Evolutionary conservation across 1,140 invertebrate genomes (phyloP).

Genomic region (Chlorops oryzae): DNA sequence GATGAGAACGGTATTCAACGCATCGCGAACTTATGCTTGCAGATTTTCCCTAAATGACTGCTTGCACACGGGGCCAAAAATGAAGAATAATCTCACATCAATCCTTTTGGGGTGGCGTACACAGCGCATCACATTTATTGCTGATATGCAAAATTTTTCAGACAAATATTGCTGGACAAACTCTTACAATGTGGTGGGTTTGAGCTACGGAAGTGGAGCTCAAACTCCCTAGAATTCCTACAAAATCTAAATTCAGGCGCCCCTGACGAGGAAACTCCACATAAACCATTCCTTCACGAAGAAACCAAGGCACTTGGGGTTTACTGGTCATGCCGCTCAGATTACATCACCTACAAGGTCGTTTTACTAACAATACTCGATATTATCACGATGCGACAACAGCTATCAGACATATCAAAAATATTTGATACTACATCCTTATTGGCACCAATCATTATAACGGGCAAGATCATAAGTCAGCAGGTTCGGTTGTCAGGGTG

Average conservation of each 20-base stretch:
- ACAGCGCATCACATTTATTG: too few relatives aligned
- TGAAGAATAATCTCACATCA: too few relatives aligned
- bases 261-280: too few relatives aligned
- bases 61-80: too few relatives aligned
- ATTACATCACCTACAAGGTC: background rate
- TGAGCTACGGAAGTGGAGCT: too few relatives aligned
- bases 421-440: background rate
- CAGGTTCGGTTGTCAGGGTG: background rate
- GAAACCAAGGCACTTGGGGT: background rate
- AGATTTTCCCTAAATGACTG: too few relatives aligned
- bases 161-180: too few relatives aligned
- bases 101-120: too few relatives aligned
- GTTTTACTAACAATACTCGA: background rate
- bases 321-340: background rate
- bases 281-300: background rate
- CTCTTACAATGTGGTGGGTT: too few relatives aligned
- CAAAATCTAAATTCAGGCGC: too few relatives aligned
- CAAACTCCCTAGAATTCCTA: too few relatives aligned
- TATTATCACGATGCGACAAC: background rate
- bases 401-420: background rate
- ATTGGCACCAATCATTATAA: background rate
- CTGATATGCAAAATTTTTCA: too few relatives aligned
- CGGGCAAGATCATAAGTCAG: background rate
- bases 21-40: constrained; percentile 21
- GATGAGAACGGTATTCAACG: constrained; percentile 39